Conservation (phyloP, 2,888 invertebrate species). For the Caenorhabditis sp. region DNA sequence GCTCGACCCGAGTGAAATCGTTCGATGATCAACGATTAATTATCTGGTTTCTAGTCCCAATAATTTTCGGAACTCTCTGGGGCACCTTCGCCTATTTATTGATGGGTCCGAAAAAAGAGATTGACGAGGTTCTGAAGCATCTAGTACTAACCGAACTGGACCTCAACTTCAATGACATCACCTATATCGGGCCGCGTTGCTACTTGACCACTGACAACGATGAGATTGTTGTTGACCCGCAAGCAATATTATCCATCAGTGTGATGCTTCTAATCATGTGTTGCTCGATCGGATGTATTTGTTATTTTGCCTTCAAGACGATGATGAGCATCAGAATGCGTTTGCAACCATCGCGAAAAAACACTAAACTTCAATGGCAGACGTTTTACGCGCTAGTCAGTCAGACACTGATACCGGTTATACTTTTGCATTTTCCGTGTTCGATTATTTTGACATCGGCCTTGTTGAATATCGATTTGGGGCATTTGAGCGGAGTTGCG, state of each 20-base stretch:
- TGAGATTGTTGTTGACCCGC: not conserved
- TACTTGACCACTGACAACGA: not conserved
- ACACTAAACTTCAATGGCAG: conserved; percentile 6
- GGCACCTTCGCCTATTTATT: not conserved
- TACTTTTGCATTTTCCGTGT: conserved; percentile 10
- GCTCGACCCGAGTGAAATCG: not conserved
- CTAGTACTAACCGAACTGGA: not conserved
- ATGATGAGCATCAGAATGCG: not conserved
- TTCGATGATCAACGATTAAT: not conserved
- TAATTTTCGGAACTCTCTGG: conserved; percentile 6
- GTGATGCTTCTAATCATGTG: not conserved
- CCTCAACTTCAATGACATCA: conserved; percentile 2
- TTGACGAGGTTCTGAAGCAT: not conserved
- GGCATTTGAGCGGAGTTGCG: conserved; percentile 7
- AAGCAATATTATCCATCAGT: not conserved
- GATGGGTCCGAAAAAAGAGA: not conserved
- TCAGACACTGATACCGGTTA: conserved; percentile 10
- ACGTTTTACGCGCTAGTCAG: conserved; percentile 15
- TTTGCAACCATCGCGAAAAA: not conserved
- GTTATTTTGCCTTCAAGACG: not conserved
- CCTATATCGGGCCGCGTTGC: conserved; percentile 13
- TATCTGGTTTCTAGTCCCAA: not conserved
- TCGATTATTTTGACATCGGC: conserved; percentile 4
- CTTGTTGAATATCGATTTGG: conserved; percentile 8
- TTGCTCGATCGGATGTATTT: too few species aligned